phyloP scores from a whole-genome alignment of 1,140 invertebrate genomes.

The Papilio xuthus region DNA sequence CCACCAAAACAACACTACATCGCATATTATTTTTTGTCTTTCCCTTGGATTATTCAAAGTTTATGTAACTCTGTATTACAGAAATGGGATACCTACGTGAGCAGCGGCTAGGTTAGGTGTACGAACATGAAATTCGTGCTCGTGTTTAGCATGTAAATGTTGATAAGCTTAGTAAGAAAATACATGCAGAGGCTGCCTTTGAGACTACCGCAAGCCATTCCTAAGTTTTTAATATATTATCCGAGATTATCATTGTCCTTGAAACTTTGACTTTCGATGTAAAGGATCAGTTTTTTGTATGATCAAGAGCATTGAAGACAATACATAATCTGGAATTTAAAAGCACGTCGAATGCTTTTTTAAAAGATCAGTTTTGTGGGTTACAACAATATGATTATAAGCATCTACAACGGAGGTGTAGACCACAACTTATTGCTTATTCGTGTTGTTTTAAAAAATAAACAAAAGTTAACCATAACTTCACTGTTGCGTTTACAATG shows the following conservation, averaged over 20 bases:
- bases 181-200: not conserved
- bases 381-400: not conserved
- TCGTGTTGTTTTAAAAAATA: constrained; percentile 7
- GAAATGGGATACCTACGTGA: not conserved
- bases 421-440: not conserved
- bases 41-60: not conserved
- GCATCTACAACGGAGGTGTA: not conserved
- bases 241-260: not conserved
- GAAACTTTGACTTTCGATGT: not conserved
- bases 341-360: not conserved
- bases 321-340: not conserved
- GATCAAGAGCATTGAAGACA: not conserved
- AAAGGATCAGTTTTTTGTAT: not conserved
- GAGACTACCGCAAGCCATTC: not conserved
- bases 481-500: not conserved
- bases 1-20: not conserved
- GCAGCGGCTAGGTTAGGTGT: not conserved
- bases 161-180: constrained; percentile 13
- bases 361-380: not conserved
- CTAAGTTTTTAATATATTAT: not conserved
- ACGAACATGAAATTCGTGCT: constrained; percentile 6
- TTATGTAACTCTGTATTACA: not conserved
- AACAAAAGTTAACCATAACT: not conserved
- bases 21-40: not conserved
- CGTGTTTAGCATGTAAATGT: not conserved